A percentile compares a stretch with the other conserved stretches of the same genome.
Conservation (phyloP, 2,113 vertebrate species). For the Hypomesus transpacificus region DNA sequence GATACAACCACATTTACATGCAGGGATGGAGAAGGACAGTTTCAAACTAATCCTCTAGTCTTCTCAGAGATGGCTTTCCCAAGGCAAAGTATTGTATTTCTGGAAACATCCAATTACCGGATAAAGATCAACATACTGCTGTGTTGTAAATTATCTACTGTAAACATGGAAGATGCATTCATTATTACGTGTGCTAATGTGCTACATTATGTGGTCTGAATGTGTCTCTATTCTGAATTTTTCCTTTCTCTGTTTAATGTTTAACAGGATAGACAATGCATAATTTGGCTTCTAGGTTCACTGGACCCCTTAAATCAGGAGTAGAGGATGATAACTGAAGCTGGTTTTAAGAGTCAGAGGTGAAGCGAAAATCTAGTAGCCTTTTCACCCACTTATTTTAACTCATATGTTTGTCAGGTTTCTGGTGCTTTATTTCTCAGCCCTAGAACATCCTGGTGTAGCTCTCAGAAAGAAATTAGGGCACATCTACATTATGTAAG, state of each 20-base stretch:
- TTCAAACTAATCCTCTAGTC: constrained; percentile 35
- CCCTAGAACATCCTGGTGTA: constrained; percentile 48
- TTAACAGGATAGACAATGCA: not conserved
- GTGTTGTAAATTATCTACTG: constrained; percentile 26
- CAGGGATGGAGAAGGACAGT: constrained; percentile 26
- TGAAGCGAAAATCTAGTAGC: constrained; percentile 32
- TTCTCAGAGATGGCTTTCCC: constrained; percentile 44
- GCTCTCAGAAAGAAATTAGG: constrained; percentile 63
- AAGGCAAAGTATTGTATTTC: constrained; percentile 61
- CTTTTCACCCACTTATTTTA: constrained; percentile 23
- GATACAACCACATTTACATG: constrained; percentile 43
- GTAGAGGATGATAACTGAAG: not conserved
- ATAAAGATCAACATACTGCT: constrained; percentile 28
- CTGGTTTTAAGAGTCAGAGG: constrained; percentile 3
- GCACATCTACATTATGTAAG: constrained; percentile 75
- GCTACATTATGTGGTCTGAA: constrained; percentile 9
- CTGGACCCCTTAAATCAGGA: not conserved
- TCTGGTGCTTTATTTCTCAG: constrained; percentile 50
- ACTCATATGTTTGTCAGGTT: constrained; percentile 52
- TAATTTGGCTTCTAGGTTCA: not conserved
- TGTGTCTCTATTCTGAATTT: not conserved
- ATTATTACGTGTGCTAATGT: constrained; percentile 31
- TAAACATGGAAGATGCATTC: constrained; percentile 6
- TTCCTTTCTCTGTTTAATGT: not conserved
- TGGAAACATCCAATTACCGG: constrained; percentile 68